Base-by-base conservation (phyloP, 2,797 vertebrate species). In the Brotula barbata region DNA sequence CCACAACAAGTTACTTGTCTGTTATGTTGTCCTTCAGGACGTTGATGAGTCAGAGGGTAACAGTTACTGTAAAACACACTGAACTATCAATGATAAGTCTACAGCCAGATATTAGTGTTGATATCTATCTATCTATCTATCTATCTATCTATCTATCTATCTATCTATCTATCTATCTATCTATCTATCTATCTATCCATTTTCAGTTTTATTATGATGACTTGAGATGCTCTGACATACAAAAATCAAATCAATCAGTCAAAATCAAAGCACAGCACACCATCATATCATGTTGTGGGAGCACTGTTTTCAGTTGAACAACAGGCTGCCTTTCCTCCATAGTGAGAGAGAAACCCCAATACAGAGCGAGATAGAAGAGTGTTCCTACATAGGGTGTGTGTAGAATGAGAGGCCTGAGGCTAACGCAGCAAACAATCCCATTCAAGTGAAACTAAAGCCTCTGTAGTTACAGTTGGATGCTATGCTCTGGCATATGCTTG, bases 391-490 rank as follows among this genome's bases (percentile, higher is more conserved):
- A 20, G 41, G 34, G 41, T 59, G 53, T 49, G 25, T 64, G 66
- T 28, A 8, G 45, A 46, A 40, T 23, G 50, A 36, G 51, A 55
- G 40, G 37, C 64, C 64, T 58, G 17, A 59, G 66, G 70, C 43
- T 9, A 52, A 40, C 54, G 46, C 42, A 56, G 56, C 73, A 64
- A 78, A 83, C 59, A 75, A 25, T 45, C 41, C 57, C 71, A 73
- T 41, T 68, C 72, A 73, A 42, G 47, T 65, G 73, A 67, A 64
- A 71, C 52, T 58, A 61, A 80, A 11, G 41, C 46, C 16, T 58
- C 50, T 55, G 22, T 58, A 57, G 62, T 65, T 71, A 25, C 68
- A 68, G 46, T 52, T 56, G 34, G 22, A 53, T 23, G 20, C 67
- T 65, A 22, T 33, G 64, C 17, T 58, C 37, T 53, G 57, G 63